Base-by-base conservation (phyloP, 2,888 invertebrate genomes). In the Taenaris catops region DNA sequence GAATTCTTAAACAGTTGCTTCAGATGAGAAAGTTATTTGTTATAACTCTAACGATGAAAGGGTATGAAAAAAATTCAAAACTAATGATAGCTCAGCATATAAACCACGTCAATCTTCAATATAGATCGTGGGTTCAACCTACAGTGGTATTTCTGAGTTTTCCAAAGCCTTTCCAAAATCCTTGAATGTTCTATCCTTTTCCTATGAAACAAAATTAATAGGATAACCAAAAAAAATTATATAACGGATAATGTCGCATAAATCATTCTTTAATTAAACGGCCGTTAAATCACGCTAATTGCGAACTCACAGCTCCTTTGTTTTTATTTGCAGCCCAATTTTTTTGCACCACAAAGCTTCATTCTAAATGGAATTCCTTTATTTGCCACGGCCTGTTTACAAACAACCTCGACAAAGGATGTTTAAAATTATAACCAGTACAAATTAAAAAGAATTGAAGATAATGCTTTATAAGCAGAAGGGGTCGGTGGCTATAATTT, bases 211-310 rank as follows among this genome's bases (percentile, higher is more conserved):
- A 32, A 41, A 25, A 29, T 29, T 23, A 34, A 29, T 35, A 36
- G 43, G 37, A 34, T 41, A 29, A 31, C 44, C 44, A 49, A 41
- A 50, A 51, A 51, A 46, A 51, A 58, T 51, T 55, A 56, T 58
- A 57, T 57, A n/a, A 45, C 61, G 53, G 61, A 73, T 71, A 70
- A 72, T 68, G 72, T 69, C 63, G 62, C 69, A 76, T 80, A 75
- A 74, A 79, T 84, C 80, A 78, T 66, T 58, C 63, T 69, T 65
- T 75, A 71, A 83, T 83, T 78, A 83, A 83, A 83, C 61, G 71
- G 62, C 70, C 76, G 69, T 84, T 84, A 84, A 84, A 86, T 86
- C 83, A 80, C 71, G 72, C 74, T 79, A 84, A 84, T 81, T 81
- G 83, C 76, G 56, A 58, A 53, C 58, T 55, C 60, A 53, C 55